Conservation (phyloP, 2,888 invertebrate species). For the Rhamnusium bicolor region DNA sequence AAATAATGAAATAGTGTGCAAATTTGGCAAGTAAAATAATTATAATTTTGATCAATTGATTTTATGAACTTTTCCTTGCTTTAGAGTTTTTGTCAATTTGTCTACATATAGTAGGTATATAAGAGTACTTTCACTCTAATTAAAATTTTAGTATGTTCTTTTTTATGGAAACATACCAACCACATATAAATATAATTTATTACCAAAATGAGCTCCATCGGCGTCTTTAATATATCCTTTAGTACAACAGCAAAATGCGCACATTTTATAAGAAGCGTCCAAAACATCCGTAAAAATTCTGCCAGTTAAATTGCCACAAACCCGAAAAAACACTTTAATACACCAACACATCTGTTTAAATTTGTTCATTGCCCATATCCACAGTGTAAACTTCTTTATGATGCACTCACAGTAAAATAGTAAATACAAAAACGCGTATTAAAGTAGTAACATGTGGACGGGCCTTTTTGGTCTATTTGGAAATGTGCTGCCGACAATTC, state of each 20-base stretch:
- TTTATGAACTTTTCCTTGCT: no score
- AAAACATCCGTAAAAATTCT: slow-evolving; percentile 60
- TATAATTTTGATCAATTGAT: no score
- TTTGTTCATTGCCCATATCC: slow-evolving; percentile 26
- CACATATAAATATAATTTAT: slow-evolving; percentile 20
- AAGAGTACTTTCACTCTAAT: no score
- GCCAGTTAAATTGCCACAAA: slow-evolving; percentile 63
- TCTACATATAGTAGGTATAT: no score
- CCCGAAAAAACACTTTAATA: slow-evolving; percentile 64
- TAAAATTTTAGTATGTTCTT: no score
- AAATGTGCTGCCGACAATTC: not conserved
- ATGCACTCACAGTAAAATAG: slow-evolving; percentile 43
- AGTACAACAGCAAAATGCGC: slow-evolving; percentile 60
- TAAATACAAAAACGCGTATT: slow-evolving; percentile 32
- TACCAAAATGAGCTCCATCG: slow-evolving; percentile 32
- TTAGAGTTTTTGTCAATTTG: no score
- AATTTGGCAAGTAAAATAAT: no score
- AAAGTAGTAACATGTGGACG: slow-evolving; percentile 23
- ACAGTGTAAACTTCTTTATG: slow-evolving; percentile 39
- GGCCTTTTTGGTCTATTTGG: slow-evolving; percentile 16
- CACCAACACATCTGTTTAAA: slow-evolving; percentile 63
- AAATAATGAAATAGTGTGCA: no score
- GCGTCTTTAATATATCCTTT: slow-evolving; percentile 7
- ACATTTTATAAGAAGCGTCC: slow-evolving; percentile 63
- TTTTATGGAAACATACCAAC: no score